Percentiles rank a stretch among this genome's conserved stretches.
Evolutionary conservation across 2,888 invertebrate species (phyloP).

Genomic region (Orthosia cruda): DNA sequence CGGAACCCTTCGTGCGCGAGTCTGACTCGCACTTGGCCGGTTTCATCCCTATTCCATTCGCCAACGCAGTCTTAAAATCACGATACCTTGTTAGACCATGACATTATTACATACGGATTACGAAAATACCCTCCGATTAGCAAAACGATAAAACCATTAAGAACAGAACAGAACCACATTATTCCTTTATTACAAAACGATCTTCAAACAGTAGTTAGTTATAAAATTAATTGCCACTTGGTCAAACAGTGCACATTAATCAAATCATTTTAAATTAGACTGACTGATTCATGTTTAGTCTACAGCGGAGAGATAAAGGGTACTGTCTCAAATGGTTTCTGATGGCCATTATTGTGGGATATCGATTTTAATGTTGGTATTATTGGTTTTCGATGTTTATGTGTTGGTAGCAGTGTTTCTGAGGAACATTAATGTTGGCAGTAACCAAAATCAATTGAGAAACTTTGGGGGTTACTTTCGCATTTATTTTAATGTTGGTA

Average conservation of each 20-base stretch:
- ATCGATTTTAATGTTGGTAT: constrained; percentile 18
- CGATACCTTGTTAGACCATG: neutral
- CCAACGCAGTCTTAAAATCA: too few species aligned
- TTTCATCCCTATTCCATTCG: too few species aligned
- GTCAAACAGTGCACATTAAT: constrained; percentile 50
- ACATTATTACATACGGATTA: neutral
- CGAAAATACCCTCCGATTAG: neutral
- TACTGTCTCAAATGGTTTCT: constrained; percentile 18
- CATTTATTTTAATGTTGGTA: constrained; percentile 6
- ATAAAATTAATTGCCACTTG: constrained; percentile 49
- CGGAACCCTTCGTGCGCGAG: too few species aligned
- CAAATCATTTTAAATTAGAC: constrained; percentile 54
- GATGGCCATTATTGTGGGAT: constrained; percentile 1
- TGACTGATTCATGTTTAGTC: constrained; percentile 57
- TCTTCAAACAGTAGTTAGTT: constrained; percentile 29
- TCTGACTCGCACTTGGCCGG: too few species aligned
- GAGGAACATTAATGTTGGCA: too few species aligned
- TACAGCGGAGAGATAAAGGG: constrained; percentile 23
- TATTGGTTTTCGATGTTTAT: constrained; percentile 4
- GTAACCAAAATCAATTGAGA: too few species aligned
- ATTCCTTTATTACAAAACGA: constrained; percentile 25
- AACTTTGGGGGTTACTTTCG: too few species aligned
- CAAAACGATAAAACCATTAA: constrained; percentile 14
- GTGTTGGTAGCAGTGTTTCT: neutral
- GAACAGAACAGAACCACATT: constrained; percentile 15